Evolutionary conservation across 2,113 vertebrate species (phyloP).

Genomic region (Gambusia holbrooki): DNA sequence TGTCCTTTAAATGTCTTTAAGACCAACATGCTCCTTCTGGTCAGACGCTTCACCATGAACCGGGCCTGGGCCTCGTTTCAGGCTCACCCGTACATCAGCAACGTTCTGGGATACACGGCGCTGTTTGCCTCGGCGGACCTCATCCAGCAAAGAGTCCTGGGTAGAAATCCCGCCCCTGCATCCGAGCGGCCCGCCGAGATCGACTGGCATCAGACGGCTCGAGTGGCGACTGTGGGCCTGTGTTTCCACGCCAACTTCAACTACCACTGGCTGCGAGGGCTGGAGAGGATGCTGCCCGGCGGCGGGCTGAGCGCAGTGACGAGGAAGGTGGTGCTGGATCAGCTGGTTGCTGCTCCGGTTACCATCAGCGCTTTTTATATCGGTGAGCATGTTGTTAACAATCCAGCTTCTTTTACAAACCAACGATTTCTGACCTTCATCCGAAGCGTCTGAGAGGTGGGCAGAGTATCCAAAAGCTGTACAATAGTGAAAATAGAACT

Average conservation of each 20-base stretch:
- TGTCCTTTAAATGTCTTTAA: neutral
- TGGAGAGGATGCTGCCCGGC: slow-evolving; percentile 81
- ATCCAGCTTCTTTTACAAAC: neutral
- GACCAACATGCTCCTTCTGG: neutral
- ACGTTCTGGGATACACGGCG: slow-evolving; percentile 80
- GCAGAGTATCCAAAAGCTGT: too few relatives aligned
- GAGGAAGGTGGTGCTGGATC: slow-evolving; percentile 81
- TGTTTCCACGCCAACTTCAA: slow-evolving; percentile 86
- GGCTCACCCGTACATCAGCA: slow-evolving; percentile 79
- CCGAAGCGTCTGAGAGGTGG: neutral
- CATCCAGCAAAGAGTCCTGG: slow-evolving; percentile 79
- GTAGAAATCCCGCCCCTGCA: slow-evolving; percentile 14
- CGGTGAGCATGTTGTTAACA: slow-evolving; percentile 61
- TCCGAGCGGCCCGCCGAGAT: slow-evolving; percentile 35
- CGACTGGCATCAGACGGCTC: slow-evolving; percentile 78
- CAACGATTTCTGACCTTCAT: neutral
- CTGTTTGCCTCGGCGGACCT: slow-evolving; percentile 84
- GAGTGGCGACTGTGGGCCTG: slow-evolving; percentile 80
- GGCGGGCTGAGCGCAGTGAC: slow-evolving; percentile 65
- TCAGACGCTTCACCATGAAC: slow-evolving; percentile 66
- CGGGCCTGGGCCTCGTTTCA: slow-evolving; percentile 72
- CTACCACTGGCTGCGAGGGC: slow-evolving; percentile 80
- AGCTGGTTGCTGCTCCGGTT: slow-evolving; percentile 79
- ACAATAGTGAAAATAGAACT: too few relatives aligned
- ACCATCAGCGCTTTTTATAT: slow-evolving; percentile 85